Conservation (phyloP, 2,113 vertebrate genomes). For the Pantherophis guttatus region DNA sequence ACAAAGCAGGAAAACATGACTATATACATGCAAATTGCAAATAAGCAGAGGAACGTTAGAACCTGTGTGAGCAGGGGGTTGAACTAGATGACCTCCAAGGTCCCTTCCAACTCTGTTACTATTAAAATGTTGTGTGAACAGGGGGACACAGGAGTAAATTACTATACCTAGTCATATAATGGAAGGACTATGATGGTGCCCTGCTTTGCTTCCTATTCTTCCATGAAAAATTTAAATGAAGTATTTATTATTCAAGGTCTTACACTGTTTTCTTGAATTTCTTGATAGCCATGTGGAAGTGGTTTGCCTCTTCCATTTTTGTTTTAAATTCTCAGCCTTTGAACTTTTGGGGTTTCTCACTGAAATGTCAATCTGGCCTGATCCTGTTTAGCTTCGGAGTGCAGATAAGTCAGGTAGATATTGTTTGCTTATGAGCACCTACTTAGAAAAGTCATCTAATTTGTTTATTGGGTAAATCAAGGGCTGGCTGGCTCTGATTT, state of each 20-base stretch:
- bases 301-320: background rate
- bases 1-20: background rate
- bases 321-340: background rate
- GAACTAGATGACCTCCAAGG: too few species aligned
- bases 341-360: background rate
- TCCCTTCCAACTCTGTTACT: too few species aligned
- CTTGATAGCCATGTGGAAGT: background rate
- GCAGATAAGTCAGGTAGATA: background rate
- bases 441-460: background rate
- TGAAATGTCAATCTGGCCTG: background rate
- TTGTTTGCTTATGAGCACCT: background rate
- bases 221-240: background rate
- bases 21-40: background rate
- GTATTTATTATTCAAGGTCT: background rate
- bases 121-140: background rate
- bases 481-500: too few species aligned
- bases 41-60: background rate
- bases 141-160: background rate
- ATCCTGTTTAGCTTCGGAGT: background rate
- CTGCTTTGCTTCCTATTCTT: background rate
- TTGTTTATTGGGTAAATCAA: background rate
- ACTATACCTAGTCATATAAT: background rate
- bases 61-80: too few species aligned
- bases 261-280: background rate
- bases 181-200: background rate